These are phyloP conservation scores for Gandaritis pyraliata DNA, from an alignment of 2,888 invertebrate species.

Conservation along the genomic window DNA sequence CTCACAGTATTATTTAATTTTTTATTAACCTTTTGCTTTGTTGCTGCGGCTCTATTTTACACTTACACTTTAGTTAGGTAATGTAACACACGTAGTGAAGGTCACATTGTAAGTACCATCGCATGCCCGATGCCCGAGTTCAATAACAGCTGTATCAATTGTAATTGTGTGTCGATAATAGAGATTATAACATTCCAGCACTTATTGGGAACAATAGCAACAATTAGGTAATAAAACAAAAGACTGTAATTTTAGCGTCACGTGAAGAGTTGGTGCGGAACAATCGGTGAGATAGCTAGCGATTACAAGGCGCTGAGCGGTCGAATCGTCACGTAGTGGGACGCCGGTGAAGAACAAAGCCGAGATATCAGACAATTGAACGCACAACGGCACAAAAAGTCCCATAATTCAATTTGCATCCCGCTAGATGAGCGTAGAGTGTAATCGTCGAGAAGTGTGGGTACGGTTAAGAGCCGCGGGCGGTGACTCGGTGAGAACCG, in stretches of 20 bases:
- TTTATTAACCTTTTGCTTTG: constrained; percentile 3
- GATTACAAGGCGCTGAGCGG: constrained; percentile 76
- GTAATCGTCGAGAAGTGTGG: constrained; percentile 72
- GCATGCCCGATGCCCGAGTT: constrained; percentile 38
- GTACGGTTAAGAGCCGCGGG: constrained; percentile 72
- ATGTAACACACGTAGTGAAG: constrained; percentile 31
- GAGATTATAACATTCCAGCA: constrained; percentile 58
- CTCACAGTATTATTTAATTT: constrained; percentile 2
- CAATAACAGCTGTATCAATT: constrained; percentile 48
- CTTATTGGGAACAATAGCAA: constrained; percentile 75
- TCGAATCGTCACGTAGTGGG: constrained; percentile 78
- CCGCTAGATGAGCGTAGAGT: constrained; percentile 78
- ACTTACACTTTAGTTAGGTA: constrained; percentile 1
- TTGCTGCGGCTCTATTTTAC: not conserved
- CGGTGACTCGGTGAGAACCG: constrained; percentile 70
- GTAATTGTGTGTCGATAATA: constrained; percentile 54
- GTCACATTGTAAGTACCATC: constrained; percentile 33
- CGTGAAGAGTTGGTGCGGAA: constrained; percentile 72
- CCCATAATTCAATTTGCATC: constrained; percentile 84
- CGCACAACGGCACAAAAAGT: constrained; percentile 72
- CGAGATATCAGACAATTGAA: constrained; percentile 76
- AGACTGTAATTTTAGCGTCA: constrained; percentile 77
- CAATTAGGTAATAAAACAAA: constrained; percentile 81
- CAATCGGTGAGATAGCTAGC: constrained; percentile 69
- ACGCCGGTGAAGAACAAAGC: constrained; percentile 78